Percentiles rank a stretch among this genome's conserved stretches.
Conservation (phyloP, 2,888 invertebrate species). For the Hecatera dysodea region DNA sequence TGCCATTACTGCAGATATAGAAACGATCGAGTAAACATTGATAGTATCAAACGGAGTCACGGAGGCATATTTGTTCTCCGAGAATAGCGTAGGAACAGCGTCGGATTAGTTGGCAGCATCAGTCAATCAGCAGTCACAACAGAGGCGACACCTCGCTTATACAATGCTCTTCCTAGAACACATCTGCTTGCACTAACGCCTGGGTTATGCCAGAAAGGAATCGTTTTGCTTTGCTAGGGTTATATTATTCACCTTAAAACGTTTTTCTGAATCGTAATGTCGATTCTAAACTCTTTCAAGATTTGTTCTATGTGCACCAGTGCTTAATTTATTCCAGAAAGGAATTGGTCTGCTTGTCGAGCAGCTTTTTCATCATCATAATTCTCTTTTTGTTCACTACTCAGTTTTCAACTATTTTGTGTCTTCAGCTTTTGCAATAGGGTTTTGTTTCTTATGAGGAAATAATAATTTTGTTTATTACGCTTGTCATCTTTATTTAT, state of each 20-base stretch:
- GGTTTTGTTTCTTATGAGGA: no score
- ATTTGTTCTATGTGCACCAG: background rate
- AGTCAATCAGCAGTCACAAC: slow-evolving; percentile 89
- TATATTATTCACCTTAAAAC: background rate
- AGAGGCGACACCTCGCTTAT: slow-evolving; percentile 72
- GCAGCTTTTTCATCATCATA: background rate
- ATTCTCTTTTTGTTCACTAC: no score
- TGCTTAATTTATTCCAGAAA: background rate
- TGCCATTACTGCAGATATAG: slow-evolving; percentile 55
- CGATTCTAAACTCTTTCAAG: background rate
- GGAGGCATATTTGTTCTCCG: slow-evolving; percentile 66
- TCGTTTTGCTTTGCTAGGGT: background rate
- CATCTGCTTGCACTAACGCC: slow-evolving; percentile 56
- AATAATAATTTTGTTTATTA: no score
- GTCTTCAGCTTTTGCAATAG: background rate
- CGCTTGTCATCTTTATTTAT: no score
- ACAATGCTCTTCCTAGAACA: slow-evolving; percentile 79
- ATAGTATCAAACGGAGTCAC: slow-evolving; percentile 65
- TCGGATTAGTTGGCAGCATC: slow-evolving; percentile 76
- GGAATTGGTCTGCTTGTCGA: background rate
- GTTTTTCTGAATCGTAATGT: background rate
- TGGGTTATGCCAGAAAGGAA: slow-evolving; percentile 15
- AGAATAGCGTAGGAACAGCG: slow-evolving; percentile 69
- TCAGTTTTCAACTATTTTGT: background rate
- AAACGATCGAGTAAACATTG: slow-evolving; percentile 61